Evolutionary conservation across 2,113 vertebrate genomes (phyloP).

Genomic region (Catharus minimus): DNA sequence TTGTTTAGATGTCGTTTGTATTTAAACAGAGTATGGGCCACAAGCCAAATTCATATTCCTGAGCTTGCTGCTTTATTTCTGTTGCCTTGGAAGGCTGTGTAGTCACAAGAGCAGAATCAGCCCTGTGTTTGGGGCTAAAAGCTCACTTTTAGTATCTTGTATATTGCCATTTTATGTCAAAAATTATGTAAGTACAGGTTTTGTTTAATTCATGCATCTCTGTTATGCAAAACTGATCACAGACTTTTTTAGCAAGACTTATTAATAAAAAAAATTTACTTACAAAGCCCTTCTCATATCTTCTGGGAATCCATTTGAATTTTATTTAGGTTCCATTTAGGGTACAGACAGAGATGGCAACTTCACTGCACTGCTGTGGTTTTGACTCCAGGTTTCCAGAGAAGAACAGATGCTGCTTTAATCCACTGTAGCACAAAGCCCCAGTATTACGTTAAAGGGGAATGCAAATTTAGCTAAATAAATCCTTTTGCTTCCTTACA

Average conservation of each 20-base stretch:
- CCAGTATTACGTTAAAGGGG: slow-evolving; percentile 54
- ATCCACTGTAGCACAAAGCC: slow-evolving; percentile 62
- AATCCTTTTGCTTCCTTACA: slow-evolving; percentile 54
- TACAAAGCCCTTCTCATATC: neutral
- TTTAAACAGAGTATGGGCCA: neutral
- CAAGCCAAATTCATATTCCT: neutral
- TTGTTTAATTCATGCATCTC: neutral
- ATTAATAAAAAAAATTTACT: neutral
- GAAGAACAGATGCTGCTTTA: slow-evolving; percentile 66
- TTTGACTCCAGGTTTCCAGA: slow-evolving; percentile 52
- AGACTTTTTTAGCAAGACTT: neutral
- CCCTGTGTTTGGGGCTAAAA: neutral
- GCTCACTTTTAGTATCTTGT: neutral
- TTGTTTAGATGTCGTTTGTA: neutral
- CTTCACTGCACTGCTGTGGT: slow-evolving; percentile 36
- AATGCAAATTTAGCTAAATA: slow-evolving; percentile 52
- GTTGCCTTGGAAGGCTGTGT: neutral
- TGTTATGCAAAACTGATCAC: neutral
- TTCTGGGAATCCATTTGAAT: neutral
- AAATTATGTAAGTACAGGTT: neutral
- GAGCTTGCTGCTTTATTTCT: neutral
- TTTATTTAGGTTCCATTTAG: slow-evolving; percentile 8
- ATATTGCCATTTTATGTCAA: neutral
- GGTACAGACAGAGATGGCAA: slow-evolving; percentile 3
- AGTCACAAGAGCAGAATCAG: neutral